Base-by-base conservation (phyloP, 2,797 vertebrate genomes). In the Anguilla pacifica region DNA sequence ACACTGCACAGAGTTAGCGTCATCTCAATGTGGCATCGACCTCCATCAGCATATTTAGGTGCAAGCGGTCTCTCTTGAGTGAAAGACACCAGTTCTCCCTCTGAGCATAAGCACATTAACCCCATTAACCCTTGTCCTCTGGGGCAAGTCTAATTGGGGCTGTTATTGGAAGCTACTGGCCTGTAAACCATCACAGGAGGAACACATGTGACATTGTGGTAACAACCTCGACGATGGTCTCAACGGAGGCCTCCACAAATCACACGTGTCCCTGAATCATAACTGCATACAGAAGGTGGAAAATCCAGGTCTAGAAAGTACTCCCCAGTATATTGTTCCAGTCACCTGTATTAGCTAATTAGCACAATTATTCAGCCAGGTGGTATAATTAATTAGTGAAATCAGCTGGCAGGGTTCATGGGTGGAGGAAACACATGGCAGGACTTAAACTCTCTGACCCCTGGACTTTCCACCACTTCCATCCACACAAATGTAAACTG, bases 101-200 rank as follows among this genome's bases (percentile, higher is more conserved):
- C 17, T 70, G 81, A 35, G 59, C 86, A 57, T 83, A 61, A 35
- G 59, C 86, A 57, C 22, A 74, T 43, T 83, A 83, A 83, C 51
- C 51, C 51, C 25, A 31, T 59, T 84, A 84, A 72, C 86, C 61
- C 61, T 19, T 51, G 39, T 39, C n/a, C 59, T 83, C 15, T 46
- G 17, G 15, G 59, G 6, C 19, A 64, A 59, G 17, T 5, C 22
- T 49, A 64, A 83, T 10, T 51, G 43, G 11, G 59, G 28, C 22
- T 53, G 35, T 28, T 35, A 9, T 67, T 25, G 49, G 28, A 1
- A 51, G 13, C 25, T 49, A 25, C 17, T 55, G 83, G 83, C 64
- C 70, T 57, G 82, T 84, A 74, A 84, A 43, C 61, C 25, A 3
- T 43, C 49, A 43, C 19, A n/a, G 0, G 61, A 70, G 79, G 22